A percentile compares a stretch with the other conserved stretches of the same genome.
Evolutionary conservation across 1,140 invertebrate genomes (phyloP).

Genomic region (Cotesia typhae): DNA sequence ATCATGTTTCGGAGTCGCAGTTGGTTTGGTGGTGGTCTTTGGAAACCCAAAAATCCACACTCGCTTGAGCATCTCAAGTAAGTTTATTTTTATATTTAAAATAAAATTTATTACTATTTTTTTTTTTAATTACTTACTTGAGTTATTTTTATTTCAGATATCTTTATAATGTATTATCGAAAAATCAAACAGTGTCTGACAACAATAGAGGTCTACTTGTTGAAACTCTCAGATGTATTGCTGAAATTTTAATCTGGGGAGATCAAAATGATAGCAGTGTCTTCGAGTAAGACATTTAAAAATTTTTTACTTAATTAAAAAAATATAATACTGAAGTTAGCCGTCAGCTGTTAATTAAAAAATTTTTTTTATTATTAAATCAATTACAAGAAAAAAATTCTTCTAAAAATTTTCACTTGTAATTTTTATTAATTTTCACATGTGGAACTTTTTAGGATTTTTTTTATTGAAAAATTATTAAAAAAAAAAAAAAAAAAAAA

Average conservation of each 20-base stretch:
- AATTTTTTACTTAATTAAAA: background rate
- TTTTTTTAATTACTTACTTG: background rate
- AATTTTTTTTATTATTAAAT: too few species aligned
- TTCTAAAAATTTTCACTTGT: too few species aligned
- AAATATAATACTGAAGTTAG: too few species aligned
- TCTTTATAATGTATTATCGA: conserved; percentile 92
- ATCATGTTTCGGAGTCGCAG: conserved; percentile 86
- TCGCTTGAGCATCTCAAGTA: conserved; percentile 95
- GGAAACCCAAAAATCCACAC: conserved; percentile 94
- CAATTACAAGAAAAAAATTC: too few species aligned
- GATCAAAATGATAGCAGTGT: conserved; percentile 99
- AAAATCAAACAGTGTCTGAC: conserved; percentile 97
- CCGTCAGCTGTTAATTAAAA: too few species aligned
- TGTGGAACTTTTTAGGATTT: too few species aligned
- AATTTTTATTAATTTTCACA: too few species aligned
- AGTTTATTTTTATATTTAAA: conserved; percentile 1
- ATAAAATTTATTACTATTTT: background rate
- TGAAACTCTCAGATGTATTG: conserved; percentile 95
- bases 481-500: too few species aligned
- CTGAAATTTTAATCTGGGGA: conserved; percentile 99
- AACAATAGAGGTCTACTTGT: conserved; percentile 94
- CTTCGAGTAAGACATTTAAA: conserved; percentile 87
- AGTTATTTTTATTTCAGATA: conserved; percentile 70
- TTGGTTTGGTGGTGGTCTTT: conserved; percentile 87
- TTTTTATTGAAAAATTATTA: too few species aligned